These are phyloP conservation scores for Nannospalax galili DNA, from an alignment of 2,113 vertebrate species.

Conservation along the genomic window DNA sequence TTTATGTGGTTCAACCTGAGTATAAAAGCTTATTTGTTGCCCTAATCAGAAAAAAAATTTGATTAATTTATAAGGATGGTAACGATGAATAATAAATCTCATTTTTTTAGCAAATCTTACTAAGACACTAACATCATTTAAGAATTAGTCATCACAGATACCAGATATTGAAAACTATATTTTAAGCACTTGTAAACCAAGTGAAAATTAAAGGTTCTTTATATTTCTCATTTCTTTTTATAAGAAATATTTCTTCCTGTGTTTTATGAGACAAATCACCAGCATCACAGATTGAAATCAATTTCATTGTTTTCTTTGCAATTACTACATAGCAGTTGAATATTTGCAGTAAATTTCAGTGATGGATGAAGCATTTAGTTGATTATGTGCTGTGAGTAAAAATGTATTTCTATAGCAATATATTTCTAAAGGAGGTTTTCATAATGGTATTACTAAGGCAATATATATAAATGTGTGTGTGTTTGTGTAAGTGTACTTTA, in stretches of 20 bases:
- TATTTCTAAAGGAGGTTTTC: constrained; percentile 6
- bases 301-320: constrained; percentile 71
- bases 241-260: not conserved
- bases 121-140: not conserved
- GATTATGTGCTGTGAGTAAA: constrained; percentile 62
- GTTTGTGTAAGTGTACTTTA: not conserved
- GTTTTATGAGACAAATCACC: constrained; percentile 67
- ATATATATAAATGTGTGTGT: not conserved
- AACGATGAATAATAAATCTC: not conserved
- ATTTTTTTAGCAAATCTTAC: not conserved
- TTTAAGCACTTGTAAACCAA: constrained; percentile 55
- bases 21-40: not conserved
- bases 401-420: constrained; percentile 45
- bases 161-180: constrained; percentile 50
- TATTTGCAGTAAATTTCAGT: constrained; percentile 60
- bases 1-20: not conserved
- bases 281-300: constrained; percentile 63
- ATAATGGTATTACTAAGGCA: not conserved
- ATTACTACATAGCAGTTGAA: constrained; percentile 54
- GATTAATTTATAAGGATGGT: not conserved
- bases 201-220: constrained; percentile 50
- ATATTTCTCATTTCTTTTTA: constrained; percentile 25
- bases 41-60: not conserved
- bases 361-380: constrained; percentile 53
- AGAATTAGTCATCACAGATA: not conserved